These are phyloP conservation scores for Falco cherrug DNA, from an alignment of 2,797 vertebrate species.

Conservation along the genomic window DNA sequence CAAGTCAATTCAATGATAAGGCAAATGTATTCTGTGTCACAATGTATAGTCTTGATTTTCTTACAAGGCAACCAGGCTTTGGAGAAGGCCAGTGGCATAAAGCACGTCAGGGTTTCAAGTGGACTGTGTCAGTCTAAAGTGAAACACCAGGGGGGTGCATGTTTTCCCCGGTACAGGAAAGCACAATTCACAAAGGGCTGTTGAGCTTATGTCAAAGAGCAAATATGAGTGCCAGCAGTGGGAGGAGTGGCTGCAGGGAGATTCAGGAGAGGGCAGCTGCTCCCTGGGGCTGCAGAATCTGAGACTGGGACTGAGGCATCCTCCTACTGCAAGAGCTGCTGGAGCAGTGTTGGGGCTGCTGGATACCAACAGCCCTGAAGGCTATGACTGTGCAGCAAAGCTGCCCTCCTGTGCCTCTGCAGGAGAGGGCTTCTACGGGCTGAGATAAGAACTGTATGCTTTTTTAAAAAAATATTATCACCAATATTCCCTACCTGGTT, in stretches of 20 bases:
- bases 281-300: not conserved
- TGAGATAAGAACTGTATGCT: not conserved
- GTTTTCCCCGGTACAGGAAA: not conserved
- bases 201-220: not conserved
- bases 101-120: not conserved
- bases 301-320: not conserved
- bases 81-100: not conserved
- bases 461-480: not conserved
- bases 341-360: not conserved
- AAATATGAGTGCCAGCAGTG: not conserved
- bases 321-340: not conserved
- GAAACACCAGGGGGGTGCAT: not conserved
- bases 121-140: not conserved
- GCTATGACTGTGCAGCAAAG: not conserved
- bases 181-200: not conserved
- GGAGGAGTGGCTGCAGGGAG: not conserved
- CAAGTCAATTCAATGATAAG: not conserved
- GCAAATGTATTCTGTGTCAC: not conserved
- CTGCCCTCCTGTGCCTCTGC: not conserved
- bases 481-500: not conserved
- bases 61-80: not conserved
- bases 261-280: not conserved
- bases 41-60: not conserved
- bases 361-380: not conserved
- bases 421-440: not conserved